Conservation (phyloP, 2,888 invertebrate species). For the Anthophora plumipes region DNA sequence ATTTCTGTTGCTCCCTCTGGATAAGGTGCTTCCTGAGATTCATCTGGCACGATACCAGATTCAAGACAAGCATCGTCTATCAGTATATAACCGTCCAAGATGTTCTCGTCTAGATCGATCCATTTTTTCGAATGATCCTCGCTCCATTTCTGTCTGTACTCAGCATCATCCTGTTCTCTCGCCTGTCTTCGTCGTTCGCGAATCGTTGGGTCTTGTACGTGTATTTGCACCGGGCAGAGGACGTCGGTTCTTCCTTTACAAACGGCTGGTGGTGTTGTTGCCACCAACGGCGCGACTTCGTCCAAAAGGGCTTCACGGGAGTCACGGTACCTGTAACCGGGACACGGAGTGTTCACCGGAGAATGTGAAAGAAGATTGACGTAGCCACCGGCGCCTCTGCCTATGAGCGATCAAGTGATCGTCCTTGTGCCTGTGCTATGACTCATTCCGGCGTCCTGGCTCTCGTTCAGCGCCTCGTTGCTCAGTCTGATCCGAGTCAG, state of each 20-base stretch:
- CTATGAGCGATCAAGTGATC: slow-evolving; percentile 76
- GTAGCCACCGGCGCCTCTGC: slow-evolving; percentile 71
- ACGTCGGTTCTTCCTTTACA: slow-evolving; percentile 60
- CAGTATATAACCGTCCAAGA: slow-evolving; percentile 68
- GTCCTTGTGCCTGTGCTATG: slow-evolving; percentile 50
- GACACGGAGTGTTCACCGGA: slow-evolving; percentile 77
- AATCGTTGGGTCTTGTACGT: slow-evolving; percentile 61
- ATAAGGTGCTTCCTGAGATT: slow-evolving; percentile 49
- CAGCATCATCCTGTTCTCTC: neutral
- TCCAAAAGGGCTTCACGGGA: slow-evolving; percentile 71
- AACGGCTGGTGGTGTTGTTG: slow-evolving; percentile 60
- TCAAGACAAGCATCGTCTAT: slow-evolving; percentile 66
- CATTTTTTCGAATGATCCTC: slow-evolving; percentile 51
- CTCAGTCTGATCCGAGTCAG: slow-evolving; percentile 59
- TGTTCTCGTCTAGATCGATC: slow-evolving; percentile 69
- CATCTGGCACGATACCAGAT: slow-evolving; percentile 27
- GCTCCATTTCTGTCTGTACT: slow-evolving; percentile 15
- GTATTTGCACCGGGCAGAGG: slow-evolving; percentile 74
- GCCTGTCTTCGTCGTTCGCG: slow-evolving; percentile 53
- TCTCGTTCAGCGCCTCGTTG: slow-evolving; percentile 73
- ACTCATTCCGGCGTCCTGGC: slow-evolving; percentile 48
- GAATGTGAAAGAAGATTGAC: slow-evolving; percentile 77
- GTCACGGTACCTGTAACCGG: slow-evolving; percentile 72
- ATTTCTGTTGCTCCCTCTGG: slow-evolving; percentile 46
- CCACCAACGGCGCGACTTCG: slow-evolving; percentile 64